Evolutionary conservation across 2,113 vertebrate species (phyloP).

Genomic region (Okapia johnstoni): DNA sequence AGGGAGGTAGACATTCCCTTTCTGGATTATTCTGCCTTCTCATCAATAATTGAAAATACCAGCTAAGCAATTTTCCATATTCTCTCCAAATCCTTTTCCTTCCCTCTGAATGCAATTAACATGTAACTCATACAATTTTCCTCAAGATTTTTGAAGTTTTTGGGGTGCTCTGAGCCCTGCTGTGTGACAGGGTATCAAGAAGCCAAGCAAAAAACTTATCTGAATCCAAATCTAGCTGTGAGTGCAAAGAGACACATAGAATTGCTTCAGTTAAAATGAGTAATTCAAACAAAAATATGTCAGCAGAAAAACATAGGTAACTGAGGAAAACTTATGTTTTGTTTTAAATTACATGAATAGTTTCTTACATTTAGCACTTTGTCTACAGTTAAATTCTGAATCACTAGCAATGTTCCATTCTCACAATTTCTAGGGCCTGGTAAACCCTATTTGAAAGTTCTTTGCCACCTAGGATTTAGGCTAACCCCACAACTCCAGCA

Average conservation of each 20-base stretch:
- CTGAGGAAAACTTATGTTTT: not conserved
- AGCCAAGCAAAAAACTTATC: not conserved
- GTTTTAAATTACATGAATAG: slow-evolving; percentile 8
- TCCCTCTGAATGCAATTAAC: not conserved
- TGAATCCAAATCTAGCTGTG: not conserved
- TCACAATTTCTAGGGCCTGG: not conserved
- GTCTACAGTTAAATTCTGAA: not conserved
- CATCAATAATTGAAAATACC: slow-evolving; percentile 51
- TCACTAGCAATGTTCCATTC: not conserved
- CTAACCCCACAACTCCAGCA: not conserved
- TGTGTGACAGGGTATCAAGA: not conserved
- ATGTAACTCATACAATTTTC: not conserved
- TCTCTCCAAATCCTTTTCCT: slow-evolving; percentile 16
- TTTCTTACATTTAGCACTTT: not conserved
- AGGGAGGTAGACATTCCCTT: slow-evolving; percentile 27
- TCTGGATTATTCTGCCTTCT: slow-evolving; percentile 55
- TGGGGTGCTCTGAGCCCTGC: not conserved
- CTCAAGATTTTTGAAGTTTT: not conserved
- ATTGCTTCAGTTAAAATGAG: not conserved
- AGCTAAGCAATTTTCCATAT: slow-evolving; percentile 47
- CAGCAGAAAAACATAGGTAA: not conserved
- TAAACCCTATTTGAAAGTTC: not conserved
- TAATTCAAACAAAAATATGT: not conserved
- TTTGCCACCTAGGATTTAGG: not conserved
- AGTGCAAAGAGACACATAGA: not conserved